phyloP scores from a whole-genome alignment of 64 coral and sea anemone genomes.

The Actinia equina region DNA sequence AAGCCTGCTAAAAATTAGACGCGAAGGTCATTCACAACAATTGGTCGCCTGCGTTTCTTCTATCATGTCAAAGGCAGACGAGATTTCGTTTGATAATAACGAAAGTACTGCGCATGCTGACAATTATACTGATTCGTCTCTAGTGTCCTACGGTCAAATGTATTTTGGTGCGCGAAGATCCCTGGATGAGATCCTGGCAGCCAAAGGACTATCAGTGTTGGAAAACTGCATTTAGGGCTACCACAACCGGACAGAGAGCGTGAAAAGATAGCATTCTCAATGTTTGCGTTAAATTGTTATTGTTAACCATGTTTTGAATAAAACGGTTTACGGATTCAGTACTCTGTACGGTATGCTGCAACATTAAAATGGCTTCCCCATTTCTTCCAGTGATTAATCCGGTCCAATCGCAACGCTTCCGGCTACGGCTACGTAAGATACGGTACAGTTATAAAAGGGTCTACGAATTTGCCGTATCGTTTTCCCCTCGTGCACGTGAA shows the following conservation, averaged over 20 bases:
- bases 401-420: too few relatives aligned
- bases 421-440: too few relatives aligned
- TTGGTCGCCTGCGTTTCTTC: not conserved
- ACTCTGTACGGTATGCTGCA: too few relatives aligned
- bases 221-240: not conserved
- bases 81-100: not conserved
- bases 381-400: too few relatives aligned
- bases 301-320: not conserved
- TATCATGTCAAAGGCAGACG: not conserved
- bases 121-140: not conserved
- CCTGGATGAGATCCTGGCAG: slow-evolving; percentile 11
- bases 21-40: not conserved
- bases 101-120: not conserved
- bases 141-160: not conserved
- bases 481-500: too few relatives aligned
- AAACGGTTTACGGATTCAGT: not conserved
- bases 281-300: not conserved
- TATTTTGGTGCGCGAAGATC: not conserved
- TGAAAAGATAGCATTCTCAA: not conserved
- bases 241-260: not conserved
- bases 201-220: not conserved
- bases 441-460: too few relatives aligned
- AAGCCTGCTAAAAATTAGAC: not conserved
- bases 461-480: too few relatives aligned
- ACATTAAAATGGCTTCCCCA: too few relatives aligned